phyloP scores from a whole-genome alignment of 1,140 invertebrate genomes.

The Heliconius melpomene region DNA sequence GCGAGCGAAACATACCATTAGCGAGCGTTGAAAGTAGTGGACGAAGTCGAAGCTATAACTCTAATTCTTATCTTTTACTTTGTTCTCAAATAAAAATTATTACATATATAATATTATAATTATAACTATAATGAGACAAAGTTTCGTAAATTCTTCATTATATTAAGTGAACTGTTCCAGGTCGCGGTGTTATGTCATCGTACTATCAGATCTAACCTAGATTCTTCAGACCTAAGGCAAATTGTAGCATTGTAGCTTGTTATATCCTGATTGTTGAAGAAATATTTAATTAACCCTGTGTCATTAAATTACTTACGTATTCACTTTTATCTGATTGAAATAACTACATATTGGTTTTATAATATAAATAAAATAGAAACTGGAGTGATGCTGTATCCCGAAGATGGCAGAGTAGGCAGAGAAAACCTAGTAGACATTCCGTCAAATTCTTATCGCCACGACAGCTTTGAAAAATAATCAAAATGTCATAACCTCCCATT shows the following conservation, averaged over 20 bases:
- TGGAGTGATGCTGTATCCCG: too few species aligned
- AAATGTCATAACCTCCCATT: not conserved
- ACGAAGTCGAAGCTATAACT: too few species aligned
- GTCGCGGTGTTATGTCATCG: constrained; percentile 12
- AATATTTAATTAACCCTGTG: not conserved
- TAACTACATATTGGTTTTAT: not conserved
- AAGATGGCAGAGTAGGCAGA: too few species aligned
- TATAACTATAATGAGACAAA: not conserved
- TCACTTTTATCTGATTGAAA: not conserved
- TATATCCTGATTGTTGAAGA: not conserved
- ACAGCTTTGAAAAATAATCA: too few species aligned
- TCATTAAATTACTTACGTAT: not conserved
- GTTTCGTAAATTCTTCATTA: constrained; percentile 12
- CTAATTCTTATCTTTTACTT: too few species aligned
- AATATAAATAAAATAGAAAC: too few species aligned
- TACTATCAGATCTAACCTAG: constrained; percentile 7
- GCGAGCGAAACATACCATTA: too few species aligned
- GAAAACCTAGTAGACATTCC: too few species aligned
- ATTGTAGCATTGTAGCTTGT: not conserved
- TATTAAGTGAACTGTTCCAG: not conserved
- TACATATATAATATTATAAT: not conserved
- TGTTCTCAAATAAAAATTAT: not conserved
- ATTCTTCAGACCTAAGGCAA: constrained; percentile 8
- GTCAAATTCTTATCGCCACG: too few species aligned
- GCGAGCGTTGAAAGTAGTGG: too few species aligned